Evolutionary conservation across 2,113 vertebrate species (phyloP).

Genomic region (Sterna hirundo): DNA sequence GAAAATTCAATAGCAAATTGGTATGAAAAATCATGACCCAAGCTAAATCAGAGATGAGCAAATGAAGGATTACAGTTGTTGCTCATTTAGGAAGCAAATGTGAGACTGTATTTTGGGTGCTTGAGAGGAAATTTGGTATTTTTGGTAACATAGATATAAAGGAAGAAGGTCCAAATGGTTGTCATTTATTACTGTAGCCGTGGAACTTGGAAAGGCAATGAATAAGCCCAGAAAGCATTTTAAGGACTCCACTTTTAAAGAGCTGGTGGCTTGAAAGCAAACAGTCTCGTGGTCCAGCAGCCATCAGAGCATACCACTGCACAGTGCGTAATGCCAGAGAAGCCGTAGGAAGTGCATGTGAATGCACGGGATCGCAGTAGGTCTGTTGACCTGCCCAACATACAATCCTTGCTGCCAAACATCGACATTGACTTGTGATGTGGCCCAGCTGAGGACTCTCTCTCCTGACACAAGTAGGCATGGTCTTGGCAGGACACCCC

Average conservation of each 20-base stretch:
- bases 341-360: not conserved
- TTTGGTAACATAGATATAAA: not conserved
- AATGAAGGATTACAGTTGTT: not conserved
- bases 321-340: not conserved
- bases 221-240: not conserved
- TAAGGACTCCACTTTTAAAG: not conserved
- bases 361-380: not conserved
- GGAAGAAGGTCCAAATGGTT: not conserved
- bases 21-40: not conserved
- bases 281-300: not conserved
- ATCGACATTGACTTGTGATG: fast-evolving
- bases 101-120: not conserved
- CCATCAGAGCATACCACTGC: not conserved
- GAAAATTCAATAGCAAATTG: not conserved
- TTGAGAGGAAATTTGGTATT: not conserved
- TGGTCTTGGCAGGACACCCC: not conserved
- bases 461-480: not conserved
- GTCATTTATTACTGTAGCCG: not conserved
- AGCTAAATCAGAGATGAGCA: not conserved
- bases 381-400: not conserved
- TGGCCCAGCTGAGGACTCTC: not conserved
- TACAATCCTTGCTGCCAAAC: not conserved
- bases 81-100: slow-evolving; percentile 15
- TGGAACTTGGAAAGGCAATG: slow-evolving; percentile 27
- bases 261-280: not conserved